These are phyloP conservation scores for Anolis carolinensis DNA, from an alignment of 2,113 vertebrate genomes.

Conservation along the genomic window DNA sequence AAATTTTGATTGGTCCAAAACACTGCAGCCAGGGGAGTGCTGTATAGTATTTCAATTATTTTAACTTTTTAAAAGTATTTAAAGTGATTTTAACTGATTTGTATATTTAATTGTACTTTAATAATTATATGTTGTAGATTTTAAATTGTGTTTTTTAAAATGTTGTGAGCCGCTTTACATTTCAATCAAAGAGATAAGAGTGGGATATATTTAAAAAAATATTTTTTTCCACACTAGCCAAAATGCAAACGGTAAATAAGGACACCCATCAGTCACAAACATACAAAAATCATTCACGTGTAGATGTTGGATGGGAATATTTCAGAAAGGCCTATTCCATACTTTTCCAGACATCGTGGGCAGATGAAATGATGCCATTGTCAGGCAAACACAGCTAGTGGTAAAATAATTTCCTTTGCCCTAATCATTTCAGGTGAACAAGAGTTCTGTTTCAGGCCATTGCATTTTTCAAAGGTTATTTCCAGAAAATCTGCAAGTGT, in stretches of 20 bases:
- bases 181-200: too few species aligned
- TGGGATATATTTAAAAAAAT: too few species aligned
- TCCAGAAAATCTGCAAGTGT: background rate
- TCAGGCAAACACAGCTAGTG: conserved; percentile 17
- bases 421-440: conserved; percentile 28
- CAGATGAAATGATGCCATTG: conserved; percentile 30
- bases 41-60: too few species aligned
- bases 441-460: background rate
- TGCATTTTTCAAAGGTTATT: conserved; percentile 27
- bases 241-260: background rate
- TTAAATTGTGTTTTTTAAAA: too few species aligned
- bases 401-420: conserved; percentile 37
- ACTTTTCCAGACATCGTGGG: background rate
- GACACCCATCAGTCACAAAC: background rate
- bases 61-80: too few species aligned
- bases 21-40: too few species aligned
- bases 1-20: too few species aligned
- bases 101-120: too few species aligned
- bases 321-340: conserved; percentile 12
- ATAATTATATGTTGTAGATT: too few species aligned
- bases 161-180: too few species aligned
- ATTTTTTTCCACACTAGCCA: background rate
- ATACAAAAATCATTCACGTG: background rate
- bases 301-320: conserved; percentile 18
- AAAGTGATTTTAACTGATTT: too few species aligned